These are phyloP conservation scores for Papilio xuthus DNA, from an alignment of 1,140 invertebrate species.

Conservation along the genomic window DNA sequence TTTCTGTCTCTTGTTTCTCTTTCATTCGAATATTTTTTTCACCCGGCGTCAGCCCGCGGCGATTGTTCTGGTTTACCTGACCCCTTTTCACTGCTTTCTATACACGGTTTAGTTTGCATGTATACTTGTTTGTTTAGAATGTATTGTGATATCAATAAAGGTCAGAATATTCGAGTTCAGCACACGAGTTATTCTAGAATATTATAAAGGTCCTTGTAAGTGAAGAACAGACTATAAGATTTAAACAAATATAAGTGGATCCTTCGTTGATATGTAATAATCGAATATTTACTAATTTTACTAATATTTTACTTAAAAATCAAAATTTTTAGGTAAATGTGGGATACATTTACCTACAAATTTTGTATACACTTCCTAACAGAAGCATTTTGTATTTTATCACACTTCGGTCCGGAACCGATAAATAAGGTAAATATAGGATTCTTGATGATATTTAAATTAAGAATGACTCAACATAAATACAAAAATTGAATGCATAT, in stretches of 20 bases:
- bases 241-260: background rate
- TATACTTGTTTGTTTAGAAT: slow-evolving; percentile 1
- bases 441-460: too few relatives aligned
- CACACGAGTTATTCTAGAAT: background rate
- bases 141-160: slow-evolving; percentile 22
- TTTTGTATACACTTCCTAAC: too few relatives aligned
- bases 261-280: background rate
- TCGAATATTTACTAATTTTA: too few relatives aligned
- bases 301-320: too few relatives aligned
- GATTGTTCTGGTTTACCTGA: slow-evolving; percentile 36
- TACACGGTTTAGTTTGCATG: slow-evolving; percentile 20
- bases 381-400: too few relatives aligned
- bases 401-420: too few relatives aligned
- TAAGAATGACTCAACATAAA: background rate
- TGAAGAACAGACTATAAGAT: background rate
- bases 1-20: slow-evolving; percentile 40
- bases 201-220: too few relatives aligned
- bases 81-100: slow-evolving; percentile 27
- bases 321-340: too few relatives aligned
- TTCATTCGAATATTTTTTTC: slow-evolving; percentile 41
- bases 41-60: slow-evolving; percentile 32
- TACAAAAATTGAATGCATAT: background rate
- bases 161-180: background rate
- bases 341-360: too few relatives aligned
- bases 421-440: too few relatives aligned